Evolutionary conservation across 2,888 invertebrate genomes (phyloP), one percentile per base, ranked within the genome.

Genomic region (Tenthredo mesomela): DNA sequence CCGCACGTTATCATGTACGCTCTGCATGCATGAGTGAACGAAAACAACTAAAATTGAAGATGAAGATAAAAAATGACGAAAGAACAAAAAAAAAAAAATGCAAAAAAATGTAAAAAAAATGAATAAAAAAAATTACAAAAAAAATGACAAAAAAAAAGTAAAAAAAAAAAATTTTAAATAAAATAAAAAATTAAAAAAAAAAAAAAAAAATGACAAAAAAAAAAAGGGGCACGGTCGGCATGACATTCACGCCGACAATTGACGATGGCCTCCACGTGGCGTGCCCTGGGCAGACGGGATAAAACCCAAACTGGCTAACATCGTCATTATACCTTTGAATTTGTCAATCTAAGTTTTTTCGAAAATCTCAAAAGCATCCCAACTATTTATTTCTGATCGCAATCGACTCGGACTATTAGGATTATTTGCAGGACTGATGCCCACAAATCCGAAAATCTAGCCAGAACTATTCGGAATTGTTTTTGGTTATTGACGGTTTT

Each of bases 251-350:
- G 4, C 65, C 29, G 47, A 47, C 15, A 29, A 25, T 65, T 65
- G 65, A 65, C 65, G 29, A 29, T 29, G 65, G 29, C 65, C 15
- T 65, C 12, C 65, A 65, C 25, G 65, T 65, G 65, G 29, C 65
- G 29, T 65, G 29, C 65, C 29, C 65, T 65, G 65, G 65, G 29
- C 65, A 65, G 65, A 25, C 29, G 65, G 65, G 29, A 65, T 65
- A 65, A 65, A 21, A 65, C 65, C 65, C 4, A 29, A 65, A 21
- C 65, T 29, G 65, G 65, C 65, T 21, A 21, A 65, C 29, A 65
- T 29, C 65, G 65, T 65, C 29, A 1, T 4, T 50, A 47, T 47
- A 47, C 47, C 15, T 47, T 47, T 15, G 15, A 47, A 47, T 47
- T 47, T 47, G 3, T 47, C 3, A 12, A 47, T 47, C 18, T 50